Base-by-base conservation (phyloP, 2,888 invertebrate species). In the Drymonia ruficornis region DNA sequence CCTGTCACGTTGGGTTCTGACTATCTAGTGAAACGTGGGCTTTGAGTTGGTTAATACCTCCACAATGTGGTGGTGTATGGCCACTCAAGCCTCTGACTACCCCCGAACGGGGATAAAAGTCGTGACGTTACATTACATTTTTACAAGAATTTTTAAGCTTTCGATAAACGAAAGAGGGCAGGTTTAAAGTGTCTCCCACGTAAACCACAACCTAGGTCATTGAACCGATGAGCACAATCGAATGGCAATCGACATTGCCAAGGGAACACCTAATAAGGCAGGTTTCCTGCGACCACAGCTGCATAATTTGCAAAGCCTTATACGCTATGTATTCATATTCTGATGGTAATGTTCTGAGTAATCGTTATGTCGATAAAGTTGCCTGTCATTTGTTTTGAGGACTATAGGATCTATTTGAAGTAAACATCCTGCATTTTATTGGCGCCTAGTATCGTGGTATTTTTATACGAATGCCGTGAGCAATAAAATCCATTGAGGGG, bases 271-370 rank as follows among this genome's bases (percentile, higher is more conserved):
- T 65, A 81, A 83, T 81, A 87, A 69, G 87, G 87, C 56, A 52
- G 50, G 76, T 80, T 80, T 87, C 86, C 87, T 84, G 81, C 61
- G 65, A 58, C 65, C 65, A 59, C 63, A 66, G 84, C 86, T 74
- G 78, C 71, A 70, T 73, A 71, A 77, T 83, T 82, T 62, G 81
- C 80, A 65, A 65, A 49, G 56, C 81, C 81, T 64, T 81, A 73
- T 72, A 67, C 67, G 74, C 70, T 44, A 53, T 51, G 53, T 53
- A 59, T 56, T 66, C 23, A 55, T 50, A 63, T 50, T 60, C 13
- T 13, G 19, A 23, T 44, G 13, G 44, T n/a, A 31, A 46, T 11
- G 28, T 13, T 9, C 28, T 46, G 46, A 46, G 29, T 46, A n/a
- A 46, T 46, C n/a, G 15, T 29, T 23, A 8, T 19, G 28, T 42